Evolutionary conservation across 2,888 invertebrate species (phyloP).

Genomic region (Nasonia oneida): DNA sequence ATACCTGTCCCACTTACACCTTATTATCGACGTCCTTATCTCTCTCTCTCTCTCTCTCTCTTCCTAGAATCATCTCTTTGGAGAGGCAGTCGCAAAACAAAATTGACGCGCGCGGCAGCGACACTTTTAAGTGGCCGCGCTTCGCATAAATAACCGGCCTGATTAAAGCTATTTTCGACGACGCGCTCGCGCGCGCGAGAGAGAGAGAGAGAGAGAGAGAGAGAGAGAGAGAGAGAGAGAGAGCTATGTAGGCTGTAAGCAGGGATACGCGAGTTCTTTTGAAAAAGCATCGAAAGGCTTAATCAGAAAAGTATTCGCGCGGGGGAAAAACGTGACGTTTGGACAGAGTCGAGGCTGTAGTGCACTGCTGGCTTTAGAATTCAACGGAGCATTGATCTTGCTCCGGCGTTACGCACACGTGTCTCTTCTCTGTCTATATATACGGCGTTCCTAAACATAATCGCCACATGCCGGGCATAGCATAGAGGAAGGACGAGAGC

Average conservation of each 20-base stretch:
- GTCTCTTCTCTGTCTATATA: neutral
- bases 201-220: no score
- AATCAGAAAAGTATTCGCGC: neutral
- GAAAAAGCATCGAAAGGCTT: conserved; percentile 1
- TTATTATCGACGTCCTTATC: conserved; percentile 72
- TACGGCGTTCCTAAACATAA: conserved; percentile 61
- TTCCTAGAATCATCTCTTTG: neutral
- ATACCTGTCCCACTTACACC: conserved; percentile 76
- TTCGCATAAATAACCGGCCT: conserved; percentile 12
- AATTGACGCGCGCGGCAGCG: conserved; percentile 38
- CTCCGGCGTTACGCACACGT: conserved; percentile 1
- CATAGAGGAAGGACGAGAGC: conserved; percentile 58
- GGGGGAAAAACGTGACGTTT: conserved; percentile 20
- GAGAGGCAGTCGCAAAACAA: conserved; percentile 53
- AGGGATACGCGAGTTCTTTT: neutral
- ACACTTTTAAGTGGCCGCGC: conserved; percentile 46
- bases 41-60: conserved; percentile 56
- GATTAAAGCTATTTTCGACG: neutral
- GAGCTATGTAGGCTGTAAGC: neutral
- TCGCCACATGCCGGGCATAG: conserved; percentile 68
- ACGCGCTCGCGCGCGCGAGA: no score
- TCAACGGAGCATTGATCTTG: conserved; percentile 25
- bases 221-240: neutral
- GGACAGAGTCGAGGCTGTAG: neutral
- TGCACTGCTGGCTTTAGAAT: neutral